Evolutionary conservation across 2,113 vertebrate species (phyloP).

Genomic region (Siniperca chuatsi): DNA sequence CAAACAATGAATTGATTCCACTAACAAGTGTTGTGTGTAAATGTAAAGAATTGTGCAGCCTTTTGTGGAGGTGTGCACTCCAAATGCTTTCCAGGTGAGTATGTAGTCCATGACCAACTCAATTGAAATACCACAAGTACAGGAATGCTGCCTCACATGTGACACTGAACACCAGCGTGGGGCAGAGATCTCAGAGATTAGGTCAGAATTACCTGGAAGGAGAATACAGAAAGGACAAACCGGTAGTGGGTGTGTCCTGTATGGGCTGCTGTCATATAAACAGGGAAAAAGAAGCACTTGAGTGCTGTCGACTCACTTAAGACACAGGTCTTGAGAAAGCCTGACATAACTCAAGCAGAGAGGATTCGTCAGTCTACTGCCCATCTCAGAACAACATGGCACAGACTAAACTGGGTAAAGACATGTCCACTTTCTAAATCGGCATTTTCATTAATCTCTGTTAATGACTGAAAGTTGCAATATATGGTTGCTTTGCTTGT

Average conservation of each 20-base stretch:
- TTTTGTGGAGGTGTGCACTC: no score
- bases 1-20: no score
- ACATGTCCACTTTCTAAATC: not conserved
- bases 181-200: conserved; percentile 20
- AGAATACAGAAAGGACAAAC: conserved; percentile 2
- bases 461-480: not conserved
- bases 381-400: conserved; percentile 40
- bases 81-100: no score
- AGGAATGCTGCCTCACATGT: conserved; percentile 23
- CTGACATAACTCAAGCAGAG: not conserved
- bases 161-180: not conserved
- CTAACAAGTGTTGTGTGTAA: no score
- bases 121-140: no score
- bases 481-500: not conserved
- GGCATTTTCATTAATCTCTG: conserved; percentile 13
- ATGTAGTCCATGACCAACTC: no score
- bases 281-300: not conserved
- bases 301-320: not conserved
- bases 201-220: not conserved
- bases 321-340: not conserved
- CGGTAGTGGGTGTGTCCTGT: conserved; percentile 47
- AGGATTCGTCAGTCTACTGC: not conserved
- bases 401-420: conserved; percentile 45
- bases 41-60: no score
- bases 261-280: conserved; percentile 1